Conservation (phyloP, 2,113 vertebrate genomes). For the Pelobates fuscus region DNA sequence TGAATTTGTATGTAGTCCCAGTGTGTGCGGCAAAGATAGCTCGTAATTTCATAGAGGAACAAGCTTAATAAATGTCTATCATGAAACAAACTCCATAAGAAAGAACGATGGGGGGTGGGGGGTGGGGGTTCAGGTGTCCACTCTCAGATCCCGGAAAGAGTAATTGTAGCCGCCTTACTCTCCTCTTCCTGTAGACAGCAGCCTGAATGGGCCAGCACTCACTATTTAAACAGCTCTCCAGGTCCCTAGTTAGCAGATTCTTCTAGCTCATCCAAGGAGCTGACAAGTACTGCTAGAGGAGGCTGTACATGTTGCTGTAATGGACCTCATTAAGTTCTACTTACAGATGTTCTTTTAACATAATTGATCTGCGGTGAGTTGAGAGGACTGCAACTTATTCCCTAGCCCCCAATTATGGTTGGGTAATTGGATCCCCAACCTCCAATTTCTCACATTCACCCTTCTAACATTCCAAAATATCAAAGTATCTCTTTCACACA, state of each 20-base stretch:
- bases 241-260: constrained; percentile 97
- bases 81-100: constrained; percentile 11
- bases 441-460: constrained; percentile 99
- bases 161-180: constrained; percentile 47
- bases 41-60: constrained; percentile 60
- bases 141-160: constrained; percentile 62
- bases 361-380: constrained; percentile 99
- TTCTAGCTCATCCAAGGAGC: constrained; percentile 98
- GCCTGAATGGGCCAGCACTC: constrained; percentile 81
- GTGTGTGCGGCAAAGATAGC: constrained; percentile 55
- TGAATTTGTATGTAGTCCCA: constrained; percentile 66
- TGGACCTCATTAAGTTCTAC: constrained; percentile 99
- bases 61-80: constrained; percentile 9
- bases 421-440: constrained; percentile 99
- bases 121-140: constrained; percentile 42
- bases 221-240: constrained; percentile 96
- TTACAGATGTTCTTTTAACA: constrained; percentile 99
- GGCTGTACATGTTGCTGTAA: constrained; percentile 99
- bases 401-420: constrained; percentile 99
- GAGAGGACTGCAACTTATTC: constrained; percentile 99
- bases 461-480: constrained; percentile 99
- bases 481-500: constrained; percentile 99
- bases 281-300: constrained; percentile 99
- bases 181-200: constrained; percentile 66
- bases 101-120: background rate